Conservation (phyloP, 2,797 vertebrate genomes). For the Alauda arvensis region DNA sequence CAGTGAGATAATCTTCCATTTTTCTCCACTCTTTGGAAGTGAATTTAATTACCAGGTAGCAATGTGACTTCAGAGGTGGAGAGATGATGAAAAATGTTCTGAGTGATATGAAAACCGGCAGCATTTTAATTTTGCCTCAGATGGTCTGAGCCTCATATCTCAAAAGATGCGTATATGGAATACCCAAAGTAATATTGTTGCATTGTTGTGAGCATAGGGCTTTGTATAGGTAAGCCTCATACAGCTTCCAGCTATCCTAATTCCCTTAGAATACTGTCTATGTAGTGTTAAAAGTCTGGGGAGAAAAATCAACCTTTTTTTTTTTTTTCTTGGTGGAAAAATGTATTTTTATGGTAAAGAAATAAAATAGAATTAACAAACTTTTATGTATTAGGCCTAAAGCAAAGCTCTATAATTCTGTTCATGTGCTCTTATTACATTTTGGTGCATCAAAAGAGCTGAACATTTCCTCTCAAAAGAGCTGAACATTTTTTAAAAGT, state of each 20-base stretch:
- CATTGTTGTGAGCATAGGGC: neutral
- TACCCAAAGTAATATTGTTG: neutral
- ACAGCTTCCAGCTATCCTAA: neutral
- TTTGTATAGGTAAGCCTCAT: neutral
- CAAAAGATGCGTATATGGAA: neutral
- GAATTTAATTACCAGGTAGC: neutral
- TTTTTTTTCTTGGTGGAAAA: neutral
- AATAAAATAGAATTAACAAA: neutral
- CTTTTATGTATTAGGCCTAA: neutral
- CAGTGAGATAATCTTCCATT: neutral
- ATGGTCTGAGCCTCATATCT: neutral
- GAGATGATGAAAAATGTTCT: neutral
- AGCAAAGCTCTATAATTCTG: neutral
- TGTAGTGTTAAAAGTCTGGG: neutral
- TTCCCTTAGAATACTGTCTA: neutral
- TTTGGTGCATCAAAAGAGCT: neutral
- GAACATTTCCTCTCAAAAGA: neutral
- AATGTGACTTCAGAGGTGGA: neutral
- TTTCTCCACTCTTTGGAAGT: neutral
- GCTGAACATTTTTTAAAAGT: neutral
- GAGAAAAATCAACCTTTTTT: fast-evolving
- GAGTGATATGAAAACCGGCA: neutral
- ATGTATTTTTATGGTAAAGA: neutral
- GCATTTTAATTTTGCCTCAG: neutral
- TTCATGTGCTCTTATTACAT: neutral